Evolutionary conservation across 2,113 vertebrate species (phyloP).

Genomic region (Chloropsis hardwickii): DNA sequence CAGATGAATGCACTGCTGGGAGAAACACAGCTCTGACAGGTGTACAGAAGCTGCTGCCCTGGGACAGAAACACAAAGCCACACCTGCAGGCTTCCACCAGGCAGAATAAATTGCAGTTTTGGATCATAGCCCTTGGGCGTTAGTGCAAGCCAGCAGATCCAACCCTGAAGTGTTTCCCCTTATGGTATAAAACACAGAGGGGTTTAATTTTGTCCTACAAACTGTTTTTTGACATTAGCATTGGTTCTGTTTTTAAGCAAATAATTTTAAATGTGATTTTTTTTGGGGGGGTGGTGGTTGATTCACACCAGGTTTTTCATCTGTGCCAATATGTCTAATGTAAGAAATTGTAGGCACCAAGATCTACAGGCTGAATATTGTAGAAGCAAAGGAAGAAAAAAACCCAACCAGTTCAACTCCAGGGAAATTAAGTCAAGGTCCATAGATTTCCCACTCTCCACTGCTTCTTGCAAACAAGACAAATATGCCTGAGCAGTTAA

Average conservation of each 20-base stretch:
- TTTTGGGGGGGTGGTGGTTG: neutral
- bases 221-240: neutral
- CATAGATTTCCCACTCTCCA: neutral
- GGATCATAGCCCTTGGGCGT: neutral
- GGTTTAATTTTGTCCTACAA: neutral
- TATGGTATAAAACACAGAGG: neutral
- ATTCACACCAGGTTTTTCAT: neutral
- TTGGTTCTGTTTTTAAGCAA: neutral
- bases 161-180: neutral
- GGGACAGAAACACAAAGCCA: neutral
- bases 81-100: neutral
- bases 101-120: neutral
- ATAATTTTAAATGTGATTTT: neutral
- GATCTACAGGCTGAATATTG: neutral
- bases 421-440: constrained; percentile 11
- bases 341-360: neutral
- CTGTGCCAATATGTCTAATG: neutral
- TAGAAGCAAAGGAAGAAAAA: neutral
- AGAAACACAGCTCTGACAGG: neutral
- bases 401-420: neutral
- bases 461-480: neutral
- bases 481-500: neutral
- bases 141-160: neutral
- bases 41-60: neutral
- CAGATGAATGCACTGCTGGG: neutral